Evolutionary conservation across 2,888 invertebrate species (phyloP), one percentile per base, ranked within the genome.

Genomic region (Elysia crispata): DNA sequence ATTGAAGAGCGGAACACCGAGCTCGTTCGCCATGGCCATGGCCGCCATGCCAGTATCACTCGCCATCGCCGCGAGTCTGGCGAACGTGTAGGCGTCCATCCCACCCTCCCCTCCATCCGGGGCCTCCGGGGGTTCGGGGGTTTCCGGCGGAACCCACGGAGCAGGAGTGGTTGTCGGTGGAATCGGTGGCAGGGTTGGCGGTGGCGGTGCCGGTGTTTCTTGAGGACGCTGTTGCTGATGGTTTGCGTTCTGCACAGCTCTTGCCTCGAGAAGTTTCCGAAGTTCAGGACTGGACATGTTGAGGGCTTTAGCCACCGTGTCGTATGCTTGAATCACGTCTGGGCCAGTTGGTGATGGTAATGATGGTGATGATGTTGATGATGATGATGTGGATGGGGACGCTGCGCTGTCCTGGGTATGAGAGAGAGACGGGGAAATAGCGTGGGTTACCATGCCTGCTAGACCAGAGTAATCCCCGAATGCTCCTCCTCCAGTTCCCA

Each of bases 211-310:
- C 31, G 69, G 13, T 6, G 69, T 1, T n/a, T 30, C 18, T 15
- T 54, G 18, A 15, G 15, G 15, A n/a, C n/a, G 41, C 11, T 41
- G 41, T 41, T 41, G 41, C 6, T 60, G 60, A 8, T 60, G 60
- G 33, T 33, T 15, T 1, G 33, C n/a, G 28, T 30, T 15, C 8
- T 18, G 20, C 31, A 41, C 1, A 11, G 69, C 69, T 31, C 69
- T 31, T 31, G 69, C 69, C 31, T 69, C 69, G 5, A 69, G 23
- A 5, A 69, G 31, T 18, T 23, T 6, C 8, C 69, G 31, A 1
- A 69, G 69, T n/a, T 69, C 33, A n/a, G 33, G 15, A 5, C 31
- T 33, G 18, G 69, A n/a, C 69, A 69, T 69, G 69, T 69, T 69
- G 33, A 69, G 33, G 1, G 13, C 18, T 33, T 69, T 30, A 1